Percentiles rank a stretch among this genome's conserved stretches.
Evolutionary conservation across 2,113 vertebrate species (phyloP).

Genomic region (Paralichthys olivaceus): DNA sequence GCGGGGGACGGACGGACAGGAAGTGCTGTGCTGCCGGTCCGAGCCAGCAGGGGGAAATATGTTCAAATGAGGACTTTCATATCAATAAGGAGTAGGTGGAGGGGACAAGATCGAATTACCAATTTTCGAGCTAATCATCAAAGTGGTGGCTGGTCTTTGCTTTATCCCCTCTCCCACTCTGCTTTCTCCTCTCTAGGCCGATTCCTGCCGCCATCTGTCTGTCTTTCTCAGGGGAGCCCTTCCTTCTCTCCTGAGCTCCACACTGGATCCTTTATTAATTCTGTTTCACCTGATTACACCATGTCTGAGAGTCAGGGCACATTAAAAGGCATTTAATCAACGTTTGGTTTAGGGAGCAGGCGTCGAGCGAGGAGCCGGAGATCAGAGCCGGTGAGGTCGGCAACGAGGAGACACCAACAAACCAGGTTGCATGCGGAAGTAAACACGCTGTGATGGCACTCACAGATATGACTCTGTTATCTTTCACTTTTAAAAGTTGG

Average conservation of each 20-base stretch:
- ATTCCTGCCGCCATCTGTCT: constrained; percentile 78
- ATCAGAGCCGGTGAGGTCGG: constrained; percentile 50
- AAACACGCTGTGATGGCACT: no score
- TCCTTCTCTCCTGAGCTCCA: constrained; percentile 57
- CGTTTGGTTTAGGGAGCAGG: constrained; percentile 67
- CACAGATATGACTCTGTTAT: no score
- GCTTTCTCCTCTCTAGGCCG: constrained; percentile 55
- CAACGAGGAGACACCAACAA: constrained; percentile 4
- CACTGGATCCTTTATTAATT: constrained; percentile 82
- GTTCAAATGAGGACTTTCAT: constrained; percentile 59
- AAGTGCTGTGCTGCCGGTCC: constrained; percentile 54
- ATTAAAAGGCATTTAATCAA: constrained; percentile 85
- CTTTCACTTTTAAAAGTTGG: no score
- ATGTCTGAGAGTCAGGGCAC: constrained; percentile 61
- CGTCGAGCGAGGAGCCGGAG: constrained; percentile 25
- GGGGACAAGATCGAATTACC: constrained; percentile 79
- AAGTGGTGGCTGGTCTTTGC: constrained; percentile 72
- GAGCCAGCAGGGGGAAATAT: constrained; percentile 67
- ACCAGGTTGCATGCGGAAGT: no score
- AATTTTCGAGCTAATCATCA: constrained; percentile 77
- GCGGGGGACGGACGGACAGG: constrained; percentile 62
- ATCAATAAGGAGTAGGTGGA: constrained; percentile 82
- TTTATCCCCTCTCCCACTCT: constrained; percentile 63
- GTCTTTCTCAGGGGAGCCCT: constrained; percentile 66
- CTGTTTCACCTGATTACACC: constrained; percentile 81